These are phyloP conservation scores for Channa maculata DNA, from an alignment of 2,113 vertebrate species.

Conservation along the genomic window DNA sequence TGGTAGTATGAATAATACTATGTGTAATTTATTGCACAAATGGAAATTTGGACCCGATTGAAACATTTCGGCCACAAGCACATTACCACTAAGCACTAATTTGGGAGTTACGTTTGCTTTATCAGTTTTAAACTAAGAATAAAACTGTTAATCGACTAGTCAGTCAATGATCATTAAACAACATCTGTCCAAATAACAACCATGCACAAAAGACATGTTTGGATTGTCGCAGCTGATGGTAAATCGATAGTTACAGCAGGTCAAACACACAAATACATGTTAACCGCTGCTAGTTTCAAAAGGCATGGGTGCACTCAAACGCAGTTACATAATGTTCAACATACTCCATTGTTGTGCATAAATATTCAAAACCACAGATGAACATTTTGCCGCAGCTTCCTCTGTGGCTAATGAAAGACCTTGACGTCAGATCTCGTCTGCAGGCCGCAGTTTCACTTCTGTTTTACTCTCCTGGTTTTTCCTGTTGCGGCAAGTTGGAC, in stretches of 20 bases:
- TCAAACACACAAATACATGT: neutral
- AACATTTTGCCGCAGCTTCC: conserved; percentile 31
- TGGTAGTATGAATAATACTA: too few species aligned
- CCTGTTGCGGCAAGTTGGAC: neutral
- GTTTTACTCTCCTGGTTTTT: conserved; percentile 20
- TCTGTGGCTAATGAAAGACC: conserved; percentile 24
- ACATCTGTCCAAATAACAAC: too few species aligned
- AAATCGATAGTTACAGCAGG: conserved; percentile 11
- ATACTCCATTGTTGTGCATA: neutral
- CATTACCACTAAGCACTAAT: too few species aligned
- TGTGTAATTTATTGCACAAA: too few species aligned
- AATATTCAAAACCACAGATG: conserved; percentile 22
- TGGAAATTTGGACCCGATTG: too few species aligned
- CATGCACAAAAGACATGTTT: neutral
- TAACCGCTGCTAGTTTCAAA: conserved; percentile 1
- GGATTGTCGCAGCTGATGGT: neutral
- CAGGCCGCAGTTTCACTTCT: conserved; percentile 38
- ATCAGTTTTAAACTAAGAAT: too few species aligned
- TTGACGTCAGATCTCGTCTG: conserved; percentile 30
- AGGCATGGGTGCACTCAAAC: neutral
- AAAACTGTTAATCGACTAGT: too few species aligned
- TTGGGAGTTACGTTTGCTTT: too few species aligned
- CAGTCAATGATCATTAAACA: too few species aligned
- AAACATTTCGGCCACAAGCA: too few species aligned
- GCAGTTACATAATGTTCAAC: conserved; percentile 16